phyloP scores from a whole-genome alignment of 53 echinoderm and acorn worm genomes.

The Paelopatides confundens region DNA sequence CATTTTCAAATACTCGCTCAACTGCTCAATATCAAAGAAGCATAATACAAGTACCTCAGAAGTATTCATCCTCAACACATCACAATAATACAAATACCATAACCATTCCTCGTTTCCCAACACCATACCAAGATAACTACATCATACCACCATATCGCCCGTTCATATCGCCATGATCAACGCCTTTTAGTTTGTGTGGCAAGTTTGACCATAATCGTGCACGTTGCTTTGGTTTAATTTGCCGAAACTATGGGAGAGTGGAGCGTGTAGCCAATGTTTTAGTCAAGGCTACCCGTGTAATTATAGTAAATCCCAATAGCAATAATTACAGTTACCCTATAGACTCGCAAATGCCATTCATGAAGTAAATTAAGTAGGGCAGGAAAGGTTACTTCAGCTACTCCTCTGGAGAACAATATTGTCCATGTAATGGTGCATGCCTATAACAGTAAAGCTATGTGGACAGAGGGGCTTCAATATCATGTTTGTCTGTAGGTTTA shows the following conservation, averaged over 20 bases:
- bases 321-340: background rate
- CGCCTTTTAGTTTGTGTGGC: background rate
- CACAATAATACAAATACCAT: background rate
- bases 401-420: too few relatives aligned
- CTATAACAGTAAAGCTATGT: too few relatives aligned
- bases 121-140: background rate
- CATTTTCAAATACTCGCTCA: background rate
- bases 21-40: too few relatives aligned
- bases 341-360: background rate
- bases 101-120: background rate
- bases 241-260: background rate
- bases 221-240: background rate
- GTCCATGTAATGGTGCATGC: too few relatives aligned
- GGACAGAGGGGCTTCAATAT: too few relatives aligned
- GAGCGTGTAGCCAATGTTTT: slow-evolving; percentile 2
- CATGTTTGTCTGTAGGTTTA: too few relatives aligned
- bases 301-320: background rate
- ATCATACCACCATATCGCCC: background rate
- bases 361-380: background rate
- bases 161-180: background rate
- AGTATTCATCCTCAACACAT: background rate
- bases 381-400: too few relatives aligned
- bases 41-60: background rate
- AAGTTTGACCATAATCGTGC: slow-evolving; percentile 19
- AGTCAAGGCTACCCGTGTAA: background rate